These are phyloP conservation scores for Melitaea cinxia DNA, from an alignment of 1,140 invertebrate species.

Conservation along the genomic window DNA sequence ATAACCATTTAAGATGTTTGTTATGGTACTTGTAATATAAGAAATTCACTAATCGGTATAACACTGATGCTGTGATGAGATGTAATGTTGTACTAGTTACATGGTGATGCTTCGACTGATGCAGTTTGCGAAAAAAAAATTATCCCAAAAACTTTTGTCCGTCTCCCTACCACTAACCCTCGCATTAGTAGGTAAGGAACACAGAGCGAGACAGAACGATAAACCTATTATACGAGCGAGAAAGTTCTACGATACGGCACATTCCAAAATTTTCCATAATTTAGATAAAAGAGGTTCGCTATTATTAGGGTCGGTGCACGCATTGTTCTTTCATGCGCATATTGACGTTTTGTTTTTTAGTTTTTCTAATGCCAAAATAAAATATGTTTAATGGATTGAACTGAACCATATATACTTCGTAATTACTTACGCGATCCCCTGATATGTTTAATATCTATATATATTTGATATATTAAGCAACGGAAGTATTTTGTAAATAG, in stretches of 20 bases:
- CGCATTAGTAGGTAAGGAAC: conserved; percentile 62
- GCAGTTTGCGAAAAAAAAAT: conserved; percentile 78
- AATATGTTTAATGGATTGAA: neutral
- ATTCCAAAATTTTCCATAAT: conserved; percentile 81
- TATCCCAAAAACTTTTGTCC: conserved; percentile 76
- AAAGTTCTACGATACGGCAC: conserved; percentile 54
- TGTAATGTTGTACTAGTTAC: conserved; percentile 47
- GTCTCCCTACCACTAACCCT: conserved; percentile 70
- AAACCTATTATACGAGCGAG: conserved; percentile 46
- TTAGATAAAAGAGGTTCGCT: conserved; percentile 80
- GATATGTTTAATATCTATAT: neutral
- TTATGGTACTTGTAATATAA: no score
- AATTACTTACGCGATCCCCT: neutral
- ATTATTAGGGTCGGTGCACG: conserved; percentile 72
- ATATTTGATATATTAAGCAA: neutral
- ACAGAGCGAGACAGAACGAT: conserved; percentile 50
- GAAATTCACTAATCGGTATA: conserved; percentile 26
- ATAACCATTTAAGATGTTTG: no score
- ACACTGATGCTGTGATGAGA: conserved; percentile 30
- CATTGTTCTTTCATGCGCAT: neutral
- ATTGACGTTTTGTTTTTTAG: neutral
- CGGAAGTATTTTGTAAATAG: neutral
- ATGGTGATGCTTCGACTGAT: conserved; percentile 55
- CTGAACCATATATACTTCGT: no score
- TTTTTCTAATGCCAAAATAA: no score